Evolutionary conservation across 2,888 invertebrate genomes (phyloP).

Genomic region (Drosophila hamatofila): DNA sequence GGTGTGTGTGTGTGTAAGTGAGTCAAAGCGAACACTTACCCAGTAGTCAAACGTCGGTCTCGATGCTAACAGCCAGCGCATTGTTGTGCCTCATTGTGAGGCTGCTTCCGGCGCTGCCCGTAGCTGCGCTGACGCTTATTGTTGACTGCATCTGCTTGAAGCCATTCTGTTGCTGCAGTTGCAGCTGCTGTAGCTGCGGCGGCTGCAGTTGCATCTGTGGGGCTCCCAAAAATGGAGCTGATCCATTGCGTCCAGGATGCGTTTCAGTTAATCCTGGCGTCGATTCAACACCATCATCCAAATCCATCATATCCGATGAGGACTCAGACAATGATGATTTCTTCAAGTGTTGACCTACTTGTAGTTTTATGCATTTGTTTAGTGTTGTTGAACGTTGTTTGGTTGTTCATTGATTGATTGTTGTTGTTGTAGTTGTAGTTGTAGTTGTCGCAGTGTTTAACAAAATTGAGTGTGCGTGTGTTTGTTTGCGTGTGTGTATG

Average conservation of each 20-base stretch:
- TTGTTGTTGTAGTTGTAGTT: constrained; percentile 15
- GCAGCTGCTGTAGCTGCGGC: constrained; percentile 67
- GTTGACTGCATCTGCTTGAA: constrained; percentile 77
- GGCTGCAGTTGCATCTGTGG: constrained; percentile 59
- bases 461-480: constrained; percentile 21
- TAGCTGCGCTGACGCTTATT: constrained; percentile 71
- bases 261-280: constrained; percentile 85
- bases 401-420: constrained; percentile 42
- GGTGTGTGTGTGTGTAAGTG: constrained; percentile 5
- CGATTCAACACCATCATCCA: constrained; percentile 92
- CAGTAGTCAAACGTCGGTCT: constrained; percentile 98
- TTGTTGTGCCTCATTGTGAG: constrained; percentile 92
- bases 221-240: constrained; percentile 86
- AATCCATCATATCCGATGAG: constrained; percentile 96
- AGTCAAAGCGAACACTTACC: constrained; percentile 87
- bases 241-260: constrained; percentile 84
- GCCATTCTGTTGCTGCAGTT: constrained; percentile 80
- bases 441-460: constrained; percentile 42
- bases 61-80: constrained; percentile 94
- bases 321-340: constrained; percentile 95
- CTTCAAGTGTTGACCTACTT: constrained; percentile 94
- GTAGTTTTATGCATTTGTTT: constrained; percentile 77
- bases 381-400: constrained; percentile 58
- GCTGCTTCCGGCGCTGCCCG: constrained; percentile 86
- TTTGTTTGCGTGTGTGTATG: neutral